Evolutionary conservation across 2,113 vertebrate species (phyloP).

Genomic region (Galbula dea): DNA sequence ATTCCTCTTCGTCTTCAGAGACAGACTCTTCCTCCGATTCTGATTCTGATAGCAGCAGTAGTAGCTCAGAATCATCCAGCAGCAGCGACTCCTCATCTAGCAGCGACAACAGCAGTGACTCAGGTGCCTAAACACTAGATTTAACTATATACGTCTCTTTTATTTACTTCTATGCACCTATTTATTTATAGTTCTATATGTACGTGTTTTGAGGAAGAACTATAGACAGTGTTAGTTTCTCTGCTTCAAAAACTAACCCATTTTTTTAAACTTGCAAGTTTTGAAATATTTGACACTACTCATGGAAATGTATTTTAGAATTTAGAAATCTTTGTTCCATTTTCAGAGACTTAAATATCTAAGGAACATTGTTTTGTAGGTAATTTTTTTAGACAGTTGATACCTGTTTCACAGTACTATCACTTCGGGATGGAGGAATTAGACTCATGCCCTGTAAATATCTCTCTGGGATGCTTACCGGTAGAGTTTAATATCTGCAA

Average conservation of each 20-base stretch:
- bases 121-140: conserved; percentile 71
- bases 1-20: conserved; percentile 77
- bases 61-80: conserved; percentile 81
- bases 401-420: background rate
- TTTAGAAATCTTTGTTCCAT: background rate
- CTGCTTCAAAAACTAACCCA: background rate
- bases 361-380: background rate
- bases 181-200: background rate
- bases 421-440: background rate
- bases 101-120: conserved; percentile 73
- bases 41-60: conserved; percentile 70
- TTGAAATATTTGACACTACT: background rate
- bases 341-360: background rate
- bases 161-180: background rate
- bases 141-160: background rate
- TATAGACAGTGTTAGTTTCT: background rate
- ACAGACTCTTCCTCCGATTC: conserved; percentile 80
- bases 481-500: background rate
- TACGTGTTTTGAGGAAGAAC: background rate
- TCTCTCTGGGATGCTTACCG: background rate
- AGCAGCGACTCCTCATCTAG: conserved; percentile 76
- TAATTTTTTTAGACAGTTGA: background rate
- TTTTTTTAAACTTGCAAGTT: accelerated
- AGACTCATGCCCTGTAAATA: background rate
- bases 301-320: background rate